Evolutionary conservation across 2,888 invertebrate species (phyloP).

Genomic region (Heteromurus nitidus): DNA sequence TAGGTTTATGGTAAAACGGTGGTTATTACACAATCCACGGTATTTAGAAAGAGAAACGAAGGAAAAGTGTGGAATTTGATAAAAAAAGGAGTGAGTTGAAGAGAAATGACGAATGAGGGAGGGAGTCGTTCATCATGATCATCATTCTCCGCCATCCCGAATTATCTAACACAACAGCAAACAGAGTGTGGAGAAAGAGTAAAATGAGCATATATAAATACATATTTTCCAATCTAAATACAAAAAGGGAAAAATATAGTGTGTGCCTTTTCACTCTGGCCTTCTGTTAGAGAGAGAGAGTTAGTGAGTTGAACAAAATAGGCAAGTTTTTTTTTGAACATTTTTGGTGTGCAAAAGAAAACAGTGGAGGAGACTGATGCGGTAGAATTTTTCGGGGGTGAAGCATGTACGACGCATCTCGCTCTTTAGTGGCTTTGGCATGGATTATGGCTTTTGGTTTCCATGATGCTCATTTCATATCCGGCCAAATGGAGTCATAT

Average conservation of each 20-base stretch:
- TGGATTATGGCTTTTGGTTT: slow-evolving; percentile 55
- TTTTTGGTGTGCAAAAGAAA: no score
- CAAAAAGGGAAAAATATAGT: background rate
- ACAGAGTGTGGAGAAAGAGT: slow-evolving; percentile 30
- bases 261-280: background rate
- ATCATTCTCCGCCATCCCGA: slow-evolving; percentile 25
- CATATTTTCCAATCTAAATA: slow-evolving; percentile 9
- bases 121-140: slow-evolving; percentile 65
- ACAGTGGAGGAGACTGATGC: no score
- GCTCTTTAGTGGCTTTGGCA: slow-evolving; percentile 50
- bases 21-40: background rate
- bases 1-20: background rate
- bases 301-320: slow-evolving; percentile 8
- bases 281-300: background rate
- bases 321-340: slow-evolving; percentile 10
- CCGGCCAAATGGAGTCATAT: slow-evolving; percentile 61
- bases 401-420: background rate
- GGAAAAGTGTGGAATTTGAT: slow-evolving; percentile 44
- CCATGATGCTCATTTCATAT: slow-evolving; percentile 62
- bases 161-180: slow-evolving; percentile 53
- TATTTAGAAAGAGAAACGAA: background rate
- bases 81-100: slow-evolving; percentile 53
- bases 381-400: background rate
- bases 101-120: slow-evolving; percentile 63
- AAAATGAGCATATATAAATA: background rate